A percentile compares a stretch with the other conserved stretches of the same genome.
Evolutionary conservation across 2,888 invertebrate genomes (phyloP).

Genomic region (Hydropsyche betteni): DNA sequence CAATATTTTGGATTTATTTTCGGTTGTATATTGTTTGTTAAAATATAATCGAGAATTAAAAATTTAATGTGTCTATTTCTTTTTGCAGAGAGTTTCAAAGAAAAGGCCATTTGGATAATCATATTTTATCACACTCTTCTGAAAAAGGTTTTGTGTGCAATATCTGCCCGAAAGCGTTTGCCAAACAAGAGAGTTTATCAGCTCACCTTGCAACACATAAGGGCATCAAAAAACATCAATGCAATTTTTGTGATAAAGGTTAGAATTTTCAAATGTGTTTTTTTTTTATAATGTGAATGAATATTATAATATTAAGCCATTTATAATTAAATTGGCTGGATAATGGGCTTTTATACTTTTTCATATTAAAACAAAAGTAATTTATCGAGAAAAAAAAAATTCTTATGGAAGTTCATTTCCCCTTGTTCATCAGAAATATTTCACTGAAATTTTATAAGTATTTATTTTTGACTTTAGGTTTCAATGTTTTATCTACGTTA

Average conservation of each 20-base stretch:
- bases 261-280: slow-evolving; percentile 52
- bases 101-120: slow-evolving; percentile 65
- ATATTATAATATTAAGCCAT: too few relatives aligned
- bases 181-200: slow-evolving; percentile 60
- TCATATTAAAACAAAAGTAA: too few relatives aligned
- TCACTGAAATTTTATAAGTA: not conserved
- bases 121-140: slow-evolving; percentile 63
- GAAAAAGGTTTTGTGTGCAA: slow-evolving; percentile 62
- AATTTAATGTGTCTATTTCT: too few relatives aligned
- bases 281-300: not conserved
- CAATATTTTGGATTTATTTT: not conserved
- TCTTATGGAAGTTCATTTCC: too few relatives aligned
- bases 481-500: slow-evolving; percentile 67
- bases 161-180: slow-evolving; percentile 61
- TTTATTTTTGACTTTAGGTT: slow-evolving; percentile 54
- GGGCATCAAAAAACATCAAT: slow-evolving; percentile 63
- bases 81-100: slow-evolving; percentile 64
- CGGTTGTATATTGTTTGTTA: not conserved
- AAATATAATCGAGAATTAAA: too few relatives aligned
- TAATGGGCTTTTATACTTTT: too few relatives aligned
- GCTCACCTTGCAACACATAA: slow-evolving; percentile 63
- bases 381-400: too few relatives aligned
- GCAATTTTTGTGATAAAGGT: slow-evolving; percentile 61
- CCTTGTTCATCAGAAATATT: too few relatives aligned
- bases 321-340: not conserved